These are phyloP conservation scores for Oreochromis aureus DNA, from an alignment of 2,113 vertebrate species.

Conservation along the genomic window DNA sequence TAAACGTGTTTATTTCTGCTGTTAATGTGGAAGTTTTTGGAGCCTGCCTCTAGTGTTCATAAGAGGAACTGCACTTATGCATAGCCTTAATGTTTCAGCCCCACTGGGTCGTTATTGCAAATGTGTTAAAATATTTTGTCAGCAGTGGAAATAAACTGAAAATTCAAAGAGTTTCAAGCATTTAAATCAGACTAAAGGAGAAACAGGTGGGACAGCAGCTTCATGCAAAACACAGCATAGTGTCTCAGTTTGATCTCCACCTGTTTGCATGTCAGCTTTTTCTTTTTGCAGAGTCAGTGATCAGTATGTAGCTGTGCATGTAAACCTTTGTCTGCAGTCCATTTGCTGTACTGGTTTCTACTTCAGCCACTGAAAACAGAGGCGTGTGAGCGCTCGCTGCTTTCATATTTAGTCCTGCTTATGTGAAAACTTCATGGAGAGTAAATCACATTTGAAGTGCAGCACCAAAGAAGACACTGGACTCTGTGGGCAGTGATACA, in stretches of 20 bases:
- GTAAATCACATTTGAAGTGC: not conserved
- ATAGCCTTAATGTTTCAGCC: rapidly evolving
- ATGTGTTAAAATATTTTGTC: not conserved
- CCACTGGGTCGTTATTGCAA: not conserved
- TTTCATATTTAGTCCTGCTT: not conserved
- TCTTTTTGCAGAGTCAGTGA: not conserved
- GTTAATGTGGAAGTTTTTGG: not conserved
- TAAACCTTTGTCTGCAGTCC: not conserved
- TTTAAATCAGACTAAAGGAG: not conserved
- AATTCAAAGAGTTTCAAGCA: not conserved
- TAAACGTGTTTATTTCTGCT: not conserved
- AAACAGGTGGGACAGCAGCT: not conserved
- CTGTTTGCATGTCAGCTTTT: not conserved
- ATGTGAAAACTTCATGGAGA: not conserved
- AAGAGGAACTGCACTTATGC: rapidly evolving
- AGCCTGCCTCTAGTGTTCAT: not conserved
- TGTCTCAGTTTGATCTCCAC: not conserved
- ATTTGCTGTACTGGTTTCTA: not conserved
- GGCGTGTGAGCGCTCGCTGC: not conserved
- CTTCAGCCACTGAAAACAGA: not conserved
- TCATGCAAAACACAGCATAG: not conserved
- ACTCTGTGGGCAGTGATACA: not conserved
- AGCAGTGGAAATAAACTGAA: not conserved
- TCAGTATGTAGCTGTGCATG: not conserved
- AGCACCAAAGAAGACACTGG: not conserved